Percentiles rank a stretch among this genome's conserved stretches.
Evolutionary conservation across 2,113 vertebrate genomes (phyloP).

Genomic region (Monarcha castaneiventris): DNA sequence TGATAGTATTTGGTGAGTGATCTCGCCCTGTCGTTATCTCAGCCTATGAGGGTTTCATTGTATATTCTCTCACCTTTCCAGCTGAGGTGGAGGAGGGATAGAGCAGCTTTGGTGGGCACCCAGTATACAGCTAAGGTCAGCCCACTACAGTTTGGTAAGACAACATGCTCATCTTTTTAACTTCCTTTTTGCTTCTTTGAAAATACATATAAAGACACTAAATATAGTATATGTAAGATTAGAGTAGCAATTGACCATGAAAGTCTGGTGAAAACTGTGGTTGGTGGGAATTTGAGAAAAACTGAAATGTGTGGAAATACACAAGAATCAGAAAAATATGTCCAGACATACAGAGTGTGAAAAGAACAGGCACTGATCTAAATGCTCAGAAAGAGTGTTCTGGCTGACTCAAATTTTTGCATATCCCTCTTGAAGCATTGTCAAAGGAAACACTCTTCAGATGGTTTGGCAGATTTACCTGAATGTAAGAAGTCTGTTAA

Average conservation of each 20-base stretch:
- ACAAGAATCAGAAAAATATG: neutral
- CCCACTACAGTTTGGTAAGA: neutral
- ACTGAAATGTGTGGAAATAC: neutral
- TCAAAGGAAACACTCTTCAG: neutral
- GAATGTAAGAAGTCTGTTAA: neutral
- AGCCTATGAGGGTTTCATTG: accelerated
- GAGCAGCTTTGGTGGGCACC: neutral
- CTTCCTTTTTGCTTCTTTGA: neutral
- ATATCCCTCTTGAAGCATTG: neutral
- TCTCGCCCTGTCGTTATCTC: neutral
- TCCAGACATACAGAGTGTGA: neutral
- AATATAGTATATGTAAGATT: neutral
- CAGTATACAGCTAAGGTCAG: neutral
- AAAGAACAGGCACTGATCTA: neutral
- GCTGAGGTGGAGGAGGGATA: neutral
- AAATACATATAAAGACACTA: neutral
- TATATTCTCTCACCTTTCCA: neutral
- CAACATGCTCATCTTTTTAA: neutral
- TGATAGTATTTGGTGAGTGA: neutral
- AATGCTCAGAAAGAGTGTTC: neutral
- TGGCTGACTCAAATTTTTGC: neutral
- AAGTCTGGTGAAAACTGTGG: neutral
- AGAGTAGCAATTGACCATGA: neutral
- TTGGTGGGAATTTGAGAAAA: neutral
- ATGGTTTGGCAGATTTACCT: neutral